These are phyloP conservation scores for Trilocha varians DNA, from an alignment of 2,888 invertebrate species.

Conservation along the genomic window DNA sequence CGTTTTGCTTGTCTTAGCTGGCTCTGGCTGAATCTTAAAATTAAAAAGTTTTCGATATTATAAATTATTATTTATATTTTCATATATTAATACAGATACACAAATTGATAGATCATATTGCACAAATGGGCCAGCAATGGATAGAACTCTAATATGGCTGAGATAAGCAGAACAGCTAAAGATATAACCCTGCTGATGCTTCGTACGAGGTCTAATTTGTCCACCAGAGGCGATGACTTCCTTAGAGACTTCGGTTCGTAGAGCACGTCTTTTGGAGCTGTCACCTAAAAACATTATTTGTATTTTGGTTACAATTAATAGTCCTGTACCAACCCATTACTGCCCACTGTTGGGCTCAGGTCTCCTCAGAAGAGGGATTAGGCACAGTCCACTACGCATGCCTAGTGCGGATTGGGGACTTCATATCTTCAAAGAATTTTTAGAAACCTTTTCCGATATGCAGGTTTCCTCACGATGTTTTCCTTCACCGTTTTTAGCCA, in stretches of 20 bases:
- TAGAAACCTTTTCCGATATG: no score
- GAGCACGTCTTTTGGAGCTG: slow-evolving; percentile 33
- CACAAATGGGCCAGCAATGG: slow-evolving; percentile 32
- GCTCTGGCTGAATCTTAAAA: no score
- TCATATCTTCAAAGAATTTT: no score
- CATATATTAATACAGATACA: slow-evolving; percentile 17
- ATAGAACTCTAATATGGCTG: slow-evolving; percentile 42
- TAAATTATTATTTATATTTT: neutral
- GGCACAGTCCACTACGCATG: no score
- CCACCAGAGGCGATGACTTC: slow-evolving; percentile 28
- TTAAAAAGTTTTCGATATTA: neutral
- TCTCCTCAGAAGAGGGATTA: no score
- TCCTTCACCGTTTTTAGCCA: no score
- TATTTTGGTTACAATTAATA: neutral
- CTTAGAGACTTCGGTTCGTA: slow-evolving; percentile 37
- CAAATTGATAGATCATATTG: slow-evolving; percentile 19
- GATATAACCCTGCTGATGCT: slow-evolving; percentile 37
- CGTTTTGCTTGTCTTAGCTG: no score
- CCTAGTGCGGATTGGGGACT: no score
- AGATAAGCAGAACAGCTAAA: slow-evolving; percentile 29
- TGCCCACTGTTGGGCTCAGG: no score
- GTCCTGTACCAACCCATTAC: neutral
- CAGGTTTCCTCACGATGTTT: no score
- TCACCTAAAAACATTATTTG: slow-evolving; percentile 33
- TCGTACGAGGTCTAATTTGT: slow-evolving; percentile 33